Percentiles rank a stretch among this genome's conserved stretches.
phyloP scores from a whole-genome alignment of 2,888 invertebrate species.

The Cremastobaeus sp. region DNA sequence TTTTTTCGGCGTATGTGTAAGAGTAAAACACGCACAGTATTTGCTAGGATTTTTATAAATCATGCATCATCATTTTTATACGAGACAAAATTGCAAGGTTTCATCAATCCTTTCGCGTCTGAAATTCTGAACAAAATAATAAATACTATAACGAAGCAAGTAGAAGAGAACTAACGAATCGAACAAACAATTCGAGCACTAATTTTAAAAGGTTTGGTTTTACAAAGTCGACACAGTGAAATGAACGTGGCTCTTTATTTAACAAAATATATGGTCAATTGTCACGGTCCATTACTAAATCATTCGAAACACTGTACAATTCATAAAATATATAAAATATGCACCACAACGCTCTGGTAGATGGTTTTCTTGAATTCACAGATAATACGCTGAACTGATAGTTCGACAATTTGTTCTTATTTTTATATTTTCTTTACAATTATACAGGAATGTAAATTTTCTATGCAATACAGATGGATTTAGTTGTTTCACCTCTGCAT shows the following conservation, averaged over 20 bases:
- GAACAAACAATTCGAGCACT: too few relatives aligned
- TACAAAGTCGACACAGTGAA: constrained; percentile 47
- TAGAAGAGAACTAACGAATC: too few relatives aligned
- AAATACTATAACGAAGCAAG: too few relatives aligned
- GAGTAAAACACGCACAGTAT: constrained; percentile 58
- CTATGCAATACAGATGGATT: constrained; percentile 13
- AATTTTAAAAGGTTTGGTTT: constrained; percentile 39
- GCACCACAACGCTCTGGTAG: constrained; percentile 56
- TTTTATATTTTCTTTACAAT: background rate
- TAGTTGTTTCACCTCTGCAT: constrained; percentile 12
- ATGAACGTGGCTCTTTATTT: constrained; percentile 54
- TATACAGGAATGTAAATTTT: constrained; percentile 30
- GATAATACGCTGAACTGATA: constrained; percentile 28
- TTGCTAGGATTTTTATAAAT: constrained; percentile 55
- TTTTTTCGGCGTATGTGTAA: constrained; percentile 56
- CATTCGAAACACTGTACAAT: constrained; percentile 59
- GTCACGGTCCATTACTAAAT: constrained; percentile 52
- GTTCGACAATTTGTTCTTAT: constrained; percentile 3
- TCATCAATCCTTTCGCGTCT: background rate
- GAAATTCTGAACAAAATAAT: too few relatives aligned
- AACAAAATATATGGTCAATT: constrained; percentile 56
- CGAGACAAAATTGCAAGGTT: background rate
- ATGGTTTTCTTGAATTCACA: constrained; percentile 46
- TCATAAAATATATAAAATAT: constrained; percentile 60
- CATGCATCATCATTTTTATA: constrained; percentile 43